phyloP scores from a whole-genome alignment of 2,797 vertebrate genomes.

The Crax fasciolata region DNA sequence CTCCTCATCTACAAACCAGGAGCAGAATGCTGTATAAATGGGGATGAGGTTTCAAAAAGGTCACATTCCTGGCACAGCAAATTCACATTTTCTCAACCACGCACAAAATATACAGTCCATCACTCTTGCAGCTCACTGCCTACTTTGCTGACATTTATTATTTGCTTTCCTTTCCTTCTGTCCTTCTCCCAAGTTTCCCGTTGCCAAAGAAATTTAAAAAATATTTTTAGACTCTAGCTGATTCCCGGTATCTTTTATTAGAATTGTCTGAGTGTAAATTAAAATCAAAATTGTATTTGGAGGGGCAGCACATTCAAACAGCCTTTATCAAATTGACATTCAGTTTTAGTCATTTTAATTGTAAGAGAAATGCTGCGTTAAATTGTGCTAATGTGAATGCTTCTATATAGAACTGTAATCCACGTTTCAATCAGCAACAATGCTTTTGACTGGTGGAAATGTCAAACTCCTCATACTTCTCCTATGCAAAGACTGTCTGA shows the following conservation, averaged over 20 bases:
- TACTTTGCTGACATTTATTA: not conserved
- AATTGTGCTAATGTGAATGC: not conserved
- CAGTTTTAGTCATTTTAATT: not conserved
- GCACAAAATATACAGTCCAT: not conserved
- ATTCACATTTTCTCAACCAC: not conserved
- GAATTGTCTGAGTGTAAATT: not conserved
- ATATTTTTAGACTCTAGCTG: not conserved
- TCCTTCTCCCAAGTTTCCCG: not conserved
- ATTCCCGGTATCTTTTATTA: not conserved
- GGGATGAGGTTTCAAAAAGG: not conserved
- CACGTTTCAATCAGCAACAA: not conserved
- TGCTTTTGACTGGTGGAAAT: not conserved
- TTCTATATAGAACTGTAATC: not conserved
- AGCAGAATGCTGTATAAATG: not conserved
- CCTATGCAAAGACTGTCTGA: not conserved
- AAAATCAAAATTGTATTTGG: not conserved
- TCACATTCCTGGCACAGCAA: not conserved
- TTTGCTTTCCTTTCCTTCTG: not conserved
- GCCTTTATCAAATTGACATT: not conserved
- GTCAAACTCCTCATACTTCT: not conserved
- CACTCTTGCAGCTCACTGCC: not conserved
- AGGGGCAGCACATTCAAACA: not conserved
- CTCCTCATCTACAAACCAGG: not conserved
- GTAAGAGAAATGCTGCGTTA: not conserved
- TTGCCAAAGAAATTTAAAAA: not conserved